Conservation (phyloP, 2,888 invertebrate species). For the Hetaerina titia region DNA sequence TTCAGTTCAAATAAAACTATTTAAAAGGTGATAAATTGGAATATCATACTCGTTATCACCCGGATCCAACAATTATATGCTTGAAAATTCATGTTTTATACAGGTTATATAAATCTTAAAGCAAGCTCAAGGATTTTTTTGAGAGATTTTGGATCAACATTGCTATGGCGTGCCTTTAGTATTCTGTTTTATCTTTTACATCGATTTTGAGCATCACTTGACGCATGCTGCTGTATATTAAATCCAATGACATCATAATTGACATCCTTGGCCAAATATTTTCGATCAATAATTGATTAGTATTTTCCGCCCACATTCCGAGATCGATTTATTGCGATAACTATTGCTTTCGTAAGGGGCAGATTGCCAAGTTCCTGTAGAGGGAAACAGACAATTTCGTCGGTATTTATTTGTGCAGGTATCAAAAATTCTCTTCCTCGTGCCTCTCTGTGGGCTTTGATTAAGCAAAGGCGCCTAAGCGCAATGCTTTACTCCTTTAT, state of each 20-base stretch:
- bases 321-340: no score
- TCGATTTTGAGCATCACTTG: no score
- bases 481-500: background rate
- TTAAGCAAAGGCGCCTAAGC: background rate
- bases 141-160: no score
- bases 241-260: no score
- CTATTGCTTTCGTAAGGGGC: background rate
- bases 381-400: background rate
- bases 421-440: background rate
- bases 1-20: background rate
- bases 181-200: no score
- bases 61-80: background rate
- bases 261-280: no score
- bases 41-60: background rate
- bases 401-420: background rate
- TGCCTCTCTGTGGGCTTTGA: background rate
- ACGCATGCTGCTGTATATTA: no score
- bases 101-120: background rate
- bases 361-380: background rate
- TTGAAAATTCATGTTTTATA: background rate
- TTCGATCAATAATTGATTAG: no score
- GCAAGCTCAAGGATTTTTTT: no score
- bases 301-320: no score
- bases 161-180: no score
- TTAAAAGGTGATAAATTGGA: background rate